Evolutionary conservation across 2,888 invertebrate species (phyloP), one percentile per base, ranked within the genome.

Genomic region (Chouioia cunea): DNA sequence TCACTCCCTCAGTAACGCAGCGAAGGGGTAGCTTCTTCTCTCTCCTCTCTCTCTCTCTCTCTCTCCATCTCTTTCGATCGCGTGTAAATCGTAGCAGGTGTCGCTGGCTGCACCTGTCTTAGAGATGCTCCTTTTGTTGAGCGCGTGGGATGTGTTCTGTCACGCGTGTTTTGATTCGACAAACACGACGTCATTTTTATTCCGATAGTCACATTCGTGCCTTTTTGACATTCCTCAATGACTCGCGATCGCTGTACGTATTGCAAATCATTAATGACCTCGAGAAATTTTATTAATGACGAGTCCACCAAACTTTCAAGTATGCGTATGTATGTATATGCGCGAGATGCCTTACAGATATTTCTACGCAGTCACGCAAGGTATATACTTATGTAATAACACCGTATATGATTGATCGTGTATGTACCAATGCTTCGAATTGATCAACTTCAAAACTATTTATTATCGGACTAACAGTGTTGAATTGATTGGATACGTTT

Each of bases 21-120:
- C 53, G n/a, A n/a, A 23, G 53, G 23, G 53, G 23, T 46, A 47
- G 22, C 47, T 53, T 58, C 65, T 62, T 43, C 27, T 52, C 46
- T 52, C 16, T 53, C 46, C 46, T 23, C 65, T 23, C 52, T 18
- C 47, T 44, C 27, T 22, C 27, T 50, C 44, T 52, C 65, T 16
- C 16, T 69, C 52, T 64, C 36, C 43, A 14, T 44, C 16, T 46
- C 53, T 54, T 50, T 54, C 62, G 58, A 20, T 53, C 53, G 44
- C 47, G 47, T 74, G 76, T 80, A 80, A 79, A 81, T 80, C 76
- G 75, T 71, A 71, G 77, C 81, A 80, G 80, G 81, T 81, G 81
- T 80, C 79, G 63, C 50, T 36, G 10, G 12, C 50, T 58, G 63
- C 70, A 81, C 80, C 80, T 81, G 81, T 80, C 79, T 76, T 60